Conservation (phyloP, 2,113 vertebrate genomes). For the Macquaria australasica region DNA sequence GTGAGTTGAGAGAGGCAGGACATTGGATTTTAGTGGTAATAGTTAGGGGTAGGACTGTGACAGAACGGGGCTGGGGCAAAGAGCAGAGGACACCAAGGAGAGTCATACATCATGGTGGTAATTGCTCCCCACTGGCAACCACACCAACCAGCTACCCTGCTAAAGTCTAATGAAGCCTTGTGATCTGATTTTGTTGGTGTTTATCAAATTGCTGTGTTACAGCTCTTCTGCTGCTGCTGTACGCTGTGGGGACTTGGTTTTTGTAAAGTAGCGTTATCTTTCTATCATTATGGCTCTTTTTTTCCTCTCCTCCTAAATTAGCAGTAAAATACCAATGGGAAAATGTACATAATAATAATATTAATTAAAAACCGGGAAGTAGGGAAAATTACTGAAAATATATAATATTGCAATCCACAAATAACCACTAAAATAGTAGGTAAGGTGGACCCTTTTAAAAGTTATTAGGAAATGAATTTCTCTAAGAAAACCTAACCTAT, state of each 20-base stretch:
- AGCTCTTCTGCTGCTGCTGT: slow-evolving; percentile 12
- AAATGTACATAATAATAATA: neutral
- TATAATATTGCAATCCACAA: too few species aligned
- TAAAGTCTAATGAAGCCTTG: slow-evolving; percentile 51
- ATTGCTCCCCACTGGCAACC: slow-evolving; percentile 68
- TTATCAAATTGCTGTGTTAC: slow-evolving; percentile 28
- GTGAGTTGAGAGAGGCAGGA: neutral
- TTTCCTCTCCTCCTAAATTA: neutral
- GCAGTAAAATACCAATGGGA: neutral
- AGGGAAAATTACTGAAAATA: neutral
- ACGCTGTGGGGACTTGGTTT: slow-evolving; percentile 32
- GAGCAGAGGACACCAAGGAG: slow-evolving; percentile 67
- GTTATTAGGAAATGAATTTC: neutral
- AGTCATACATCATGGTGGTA: slow-evolving; percentile 77
- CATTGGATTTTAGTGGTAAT: neutral
- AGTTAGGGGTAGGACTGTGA: slow-evolving; percentile 33
- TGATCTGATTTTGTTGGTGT: slow-evolving; percentile 39
- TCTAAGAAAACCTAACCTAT: neutral
- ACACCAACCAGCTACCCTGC: slow-evolving; percentile 20
- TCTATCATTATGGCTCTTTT: slow-evolving; percentile 13
- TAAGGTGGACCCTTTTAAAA: neutral
- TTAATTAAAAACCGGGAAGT: neutral
- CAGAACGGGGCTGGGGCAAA: slow-evolving; percentile 46
- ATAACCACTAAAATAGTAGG: too few species aligned
- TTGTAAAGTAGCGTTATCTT: slow-evolving; percentile 50